These are phyloP conservation scores for Hepsetus odoe DNA, from an alignment of 2,113 vertebrate genomes.

Conservation along the genomic window DNA sequence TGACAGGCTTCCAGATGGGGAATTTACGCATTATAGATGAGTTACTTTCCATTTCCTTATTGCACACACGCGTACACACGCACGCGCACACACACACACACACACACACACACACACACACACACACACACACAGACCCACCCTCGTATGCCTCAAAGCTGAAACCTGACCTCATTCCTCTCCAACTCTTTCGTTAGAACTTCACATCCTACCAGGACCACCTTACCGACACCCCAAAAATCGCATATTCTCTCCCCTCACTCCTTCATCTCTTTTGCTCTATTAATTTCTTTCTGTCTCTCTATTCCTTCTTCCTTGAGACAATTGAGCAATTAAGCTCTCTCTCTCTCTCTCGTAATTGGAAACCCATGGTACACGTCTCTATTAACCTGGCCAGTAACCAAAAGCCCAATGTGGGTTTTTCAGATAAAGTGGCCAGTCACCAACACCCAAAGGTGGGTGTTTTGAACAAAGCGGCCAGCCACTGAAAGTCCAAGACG, in stretches of 20 bases:
- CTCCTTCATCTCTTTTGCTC: neutral
- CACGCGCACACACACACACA: slow-evolving; percentile 16
- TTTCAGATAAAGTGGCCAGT: neutral
- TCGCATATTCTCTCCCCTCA: too few species aligned
- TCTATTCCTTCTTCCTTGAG: too few species aligned
- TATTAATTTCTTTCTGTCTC: too few species aligned
- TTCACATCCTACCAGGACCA: neutral
- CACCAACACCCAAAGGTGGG: too few species aligned
- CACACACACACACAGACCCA: slow-evolving; percentile 31
- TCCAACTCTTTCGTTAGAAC: neutral
- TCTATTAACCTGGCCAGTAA: neutral
- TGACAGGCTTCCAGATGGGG: slow-evolving; percentile 69
- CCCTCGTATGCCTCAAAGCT: slow-evolving; percentile 8
- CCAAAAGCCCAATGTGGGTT: neutral
- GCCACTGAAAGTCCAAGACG: too few species aligned
- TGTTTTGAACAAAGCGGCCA: neutral
- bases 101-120: slow-evolving; percentile 20
- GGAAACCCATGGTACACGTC: too few species aligned
- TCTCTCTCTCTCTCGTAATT: neutral
- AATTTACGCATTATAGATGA: slow-evolving; percentile 62
- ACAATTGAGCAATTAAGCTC: neutral
- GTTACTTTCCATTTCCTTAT: neutral
- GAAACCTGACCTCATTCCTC: slow-evolving; percentile 34
- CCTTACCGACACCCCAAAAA: too few species aligned
- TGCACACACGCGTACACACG: slow-evolving; percentile 8